phyloP scores from a whole-genome alignment of 1,140 invertebrate genomes.

The Nephila pilipes region DNA sequence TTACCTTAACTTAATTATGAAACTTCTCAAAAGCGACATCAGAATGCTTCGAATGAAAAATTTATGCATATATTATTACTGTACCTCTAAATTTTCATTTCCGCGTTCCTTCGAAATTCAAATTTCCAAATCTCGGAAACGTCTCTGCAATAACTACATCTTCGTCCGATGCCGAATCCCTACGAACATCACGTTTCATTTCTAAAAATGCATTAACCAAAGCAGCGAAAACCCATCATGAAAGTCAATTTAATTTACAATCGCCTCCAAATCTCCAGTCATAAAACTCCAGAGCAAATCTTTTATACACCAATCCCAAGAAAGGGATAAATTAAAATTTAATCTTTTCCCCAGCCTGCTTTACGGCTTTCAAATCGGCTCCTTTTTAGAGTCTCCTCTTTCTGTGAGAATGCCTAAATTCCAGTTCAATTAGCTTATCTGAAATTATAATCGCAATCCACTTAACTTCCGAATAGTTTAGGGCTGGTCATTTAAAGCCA shows the following conservation, averaged over 20 bases:
- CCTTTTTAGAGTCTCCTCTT: neutral
- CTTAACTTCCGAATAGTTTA: slow-evolving; percentile 21
- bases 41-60: neutral
- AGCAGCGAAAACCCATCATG: neutral
- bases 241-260: slow-evolving; percentile 39
- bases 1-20: no score
- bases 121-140: neutral
- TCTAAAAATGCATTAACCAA: neutral
- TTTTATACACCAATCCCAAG: slow-evolving; percentile 7
- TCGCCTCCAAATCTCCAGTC: neutral
- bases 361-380: slow-evolving; percentile 9
- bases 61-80: neutral
- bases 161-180: neutral
- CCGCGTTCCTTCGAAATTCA: neutral
- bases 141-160: neutral
- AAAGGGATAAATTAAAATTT: neutral
- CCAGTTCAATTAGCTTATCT: slow-evolving; percentile 59
- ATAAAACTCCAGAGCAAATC: neutral
- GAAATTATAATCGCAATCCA: slow-evolving; percentile 33
- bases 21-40: neutral
- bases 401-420: slow-evolving; percentile 27
- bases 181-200: neutral
- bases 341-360: slow-evolving; percentile 1
- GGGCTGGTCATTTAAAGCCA: neutral
- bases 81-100: neutral